Percentiles rank a stretch among this genome's conserved stretches.
These are phyloP conservation scores for Melanotaenia boesemani DNA, from an alignment of 2,797 vertebrate species.

Conservation along the genomic window DNA sequence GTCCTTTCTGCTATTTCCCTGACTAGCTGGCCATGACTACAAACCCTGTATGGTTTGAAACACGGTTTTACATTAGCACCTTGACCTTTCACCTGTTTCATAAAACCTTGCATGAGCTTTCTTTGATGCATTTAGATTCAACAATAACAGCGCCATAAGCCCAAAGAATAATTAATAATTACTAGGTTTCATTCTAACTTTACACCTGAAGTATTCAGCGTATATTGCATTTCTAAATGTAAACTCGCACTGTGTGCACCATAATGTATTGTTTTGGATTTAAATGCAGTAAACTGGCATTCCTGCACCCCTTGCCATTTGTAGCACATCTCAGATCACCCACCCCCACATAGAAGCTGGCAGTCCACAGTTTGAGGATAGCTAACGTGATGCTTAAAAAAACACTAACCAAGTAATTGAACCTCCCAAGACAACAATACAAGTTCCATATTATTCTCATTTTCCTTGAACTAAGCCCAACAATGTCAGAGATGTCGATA, in stretches of 20 bases:
- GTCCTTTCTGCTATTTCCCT: slow-evolving; percentile 39
- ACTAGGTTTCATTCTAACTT: neutral
- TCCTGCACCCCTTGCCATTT: neutral
- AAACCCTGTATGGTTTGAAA: slow-evolving; percentile 1
- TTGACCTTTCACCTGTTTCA: slow-evolving; percentile 1
- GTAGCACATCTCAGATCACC: neutral
- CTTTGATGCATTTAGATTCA: neutral
- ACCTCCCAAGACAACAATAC: too few species aligned
- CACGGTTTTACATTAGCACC: slow-evolving; percentile 16
- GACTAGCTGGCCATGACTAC: neutral
- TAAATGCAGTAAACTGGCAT: neutral
- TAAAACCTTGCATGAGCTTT: neutral
- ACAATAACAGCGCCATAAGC: neutral
- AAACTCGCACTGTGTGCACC: neutral
- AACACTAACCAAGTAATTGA: too few species aligned
- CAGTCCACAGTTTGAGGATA: neutral
- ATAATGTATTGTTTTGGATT: neutral
- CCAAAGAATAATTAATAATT: neutral
- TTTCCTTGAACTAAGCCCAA: too few species aligned
- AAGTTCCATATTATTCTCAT: too few species aligned
- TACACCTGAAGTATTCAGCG: neutral
- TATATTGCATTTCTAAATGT: neutral
- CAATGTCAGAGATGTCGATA: too few species aligned
- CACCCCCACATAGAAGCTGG: neutral
- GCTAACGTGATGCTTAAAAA: neutral